Conservation (phyloP, 2,888 invertebrate genomes). For the Mamestra brassicae region DNA sequence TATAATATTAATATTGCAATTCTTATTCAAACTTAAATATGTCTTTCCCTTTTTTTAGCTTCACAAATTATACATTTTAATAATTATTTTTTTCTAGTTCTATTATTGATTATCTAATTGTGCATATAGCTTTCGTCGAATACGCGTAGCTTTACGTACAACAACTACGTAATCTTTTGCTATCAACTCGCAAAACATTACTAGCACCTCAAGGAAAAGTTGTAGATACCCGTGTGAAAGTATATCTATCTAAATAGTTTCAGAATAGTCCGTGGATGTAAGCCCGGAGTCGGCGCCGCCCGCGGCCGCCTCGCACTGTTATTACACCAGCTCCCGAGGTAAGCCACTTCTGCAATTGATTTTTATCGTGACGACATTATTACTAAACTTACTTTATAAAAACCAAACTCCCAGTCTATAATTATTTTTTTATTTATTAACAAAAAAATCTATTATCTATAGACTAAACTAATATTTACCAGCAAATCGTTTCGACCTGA, state of each 20-base stretch:
- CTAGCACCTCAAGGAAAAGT: background rate
- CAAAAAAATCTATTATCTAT: slow-evolving; percentile 77
- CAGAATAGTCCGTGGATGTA: slow-evolving; percentile 61
- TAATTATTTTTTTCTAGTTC: too few species aligned
- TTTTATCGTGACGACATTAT: slow-evolving; percentile 88
- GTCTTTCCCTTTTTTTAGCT: too few species aligned
- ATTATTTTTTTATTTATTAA: slow-evolving; percentile 78
- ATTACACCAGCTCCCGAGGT: slow-evolving; percentile 84
- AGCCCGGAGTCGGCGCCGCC: slow-evolving; percentile 60
- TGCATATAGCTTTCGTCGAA: too few species aligned
- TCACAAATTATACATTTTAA: too few species aligned
- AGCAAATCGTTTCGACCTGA: slow-evolving; percentile 67
- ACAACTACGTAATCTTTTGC: too few species aligned
- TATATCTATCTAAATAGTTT: slow-evolving; percentile 42
- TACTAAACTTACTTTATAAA: slow-evolving; percentile 77
- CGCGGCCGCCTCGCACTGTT: slow-evolving; percentile 76
- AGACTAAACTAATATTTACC: slow-evolving; percentile 74
- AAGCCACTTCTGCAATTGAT: slow-evolving; percentile 83
- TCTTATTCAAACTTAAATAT: too few species aligned
- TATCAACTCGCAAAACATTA: too few species aligned
- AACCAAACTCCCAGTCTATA: slow-evolving; percentile 70
- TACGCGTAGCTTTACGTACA: too few species aligned
- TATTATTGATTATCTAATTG: too few species aligned
- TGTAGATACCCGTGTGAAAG: slow-evolving; percentile 1
- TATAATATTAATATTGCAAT: too few species aligned